Conservation (phyloP, 2,113 vertebrate species). For the Corydoras maculifer region DNA sequence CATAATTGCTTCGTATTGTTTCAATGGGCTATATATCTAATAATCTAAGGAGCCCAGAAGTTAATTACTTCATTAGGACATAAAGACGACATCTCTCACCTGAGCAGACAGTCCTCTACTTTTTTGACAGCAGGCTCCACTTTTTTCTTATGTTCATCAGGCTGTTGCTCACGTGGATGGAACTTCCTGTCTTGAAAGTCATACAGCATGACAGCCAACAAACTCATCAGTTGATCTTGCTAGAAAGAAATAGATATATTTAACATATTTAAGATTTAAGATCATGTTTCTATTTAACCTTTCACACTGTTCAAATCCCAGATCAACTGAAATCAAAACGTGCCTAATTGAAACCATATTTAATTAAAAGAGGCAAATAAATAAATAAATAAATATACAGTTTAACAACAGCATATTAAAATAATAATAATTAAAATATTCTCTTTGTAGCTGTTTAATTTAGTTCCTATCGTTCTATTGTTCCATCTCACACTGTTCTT, state of each 20-base stretch:
- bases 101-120: conserved; percentile 69
- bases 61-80: too few species aligned
- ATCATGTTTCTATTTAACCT: too few species aligned
- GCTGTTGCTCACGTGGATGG: conserved; percentile 51
- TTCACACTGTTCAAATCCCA: too few species aligned
- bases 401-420: not conserved
- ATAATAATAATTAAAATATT: not conserved
- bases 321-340: too few species aligned
- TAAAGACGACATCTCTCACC: conserved; percentile 50
- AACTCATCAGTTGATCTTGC: conserved; percentile 74
- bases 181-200: conserved; percentile 88
- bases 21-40: too few species aligned
- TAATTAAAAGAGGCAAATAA: not conserved
- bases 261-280: too few species aligned
- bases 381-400: too few species aligned
- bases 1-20: too few species aligned
- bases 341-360: not conserved
- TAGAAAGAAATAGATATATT: conserved; percentile 37
- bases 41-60: too few species aligned
- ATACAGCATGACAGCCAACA: conserved; percentile 80
- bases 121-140: conserved; percentile 68
- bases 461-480: not conserved
- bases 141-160: conserved; percentile 51
- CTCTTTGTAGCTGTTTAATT: not conserved
- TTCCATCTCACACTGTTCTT: too few species aligned